Conservation (phyloP, 2,797 vertebrate genomes). For the Cyclopterus lumpus region DNA sequence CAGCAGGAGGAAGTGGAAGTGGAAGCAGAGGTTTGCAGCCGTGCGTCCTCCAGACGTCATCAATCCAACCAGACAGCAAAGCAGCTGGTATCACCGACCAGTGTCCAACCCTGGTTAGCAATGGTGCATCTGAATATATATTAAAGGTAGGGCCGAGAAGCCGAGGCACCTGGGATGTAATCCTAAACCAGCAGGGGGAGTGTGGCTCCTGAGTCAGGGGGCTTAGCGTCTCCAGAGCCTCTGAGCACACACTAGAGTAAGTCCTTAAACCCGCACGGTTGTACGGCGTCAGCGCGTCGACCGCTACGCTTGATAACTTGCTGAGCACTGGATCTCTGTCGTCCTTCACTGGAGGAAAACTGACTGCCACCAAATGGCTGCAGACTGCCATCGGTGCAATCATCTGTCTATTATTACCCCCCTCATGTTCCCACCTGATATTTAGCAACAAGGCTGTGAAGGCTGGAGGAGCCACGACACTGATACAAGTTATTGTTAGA, state of each 20-base stretch:
- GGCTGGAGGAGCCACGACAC: conserved; percentile 10
- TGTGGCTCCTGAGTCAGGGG: conserved; percentile 22
- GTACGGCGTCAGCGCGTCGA: background rate
- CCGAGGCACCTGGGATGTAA: background rate
- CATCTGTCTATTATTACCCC: background rate
- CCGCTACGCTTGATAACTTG: background rate
- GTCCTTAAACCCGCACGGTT: conserved; percentile 10
- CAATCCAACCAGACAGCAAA: background rate
- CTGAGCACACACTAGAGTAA: conserved; percentile 14
- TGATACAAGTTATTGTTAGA: conserved; percentile 23
- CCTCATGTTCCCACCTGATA: conserved; percentile 18
- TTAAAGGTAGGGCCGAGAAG: background rate
- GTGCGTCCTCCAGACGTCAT: background rate
- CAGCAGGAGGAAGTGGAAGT: background rate
- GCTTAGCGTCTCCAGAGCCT: background rate
- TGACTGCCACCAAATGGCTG: background rate
- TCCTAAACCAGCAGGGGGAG: conserved; percentile 22
- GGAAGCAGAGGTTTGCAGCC: background rate
- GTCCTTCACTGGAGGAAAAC: background rate
- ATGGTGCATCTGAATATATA: background rate
- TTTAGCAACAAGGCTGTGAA: conserved; percentile 9
- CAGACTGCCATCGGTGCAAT: background rate
- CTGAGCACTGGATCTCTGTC: background rate
- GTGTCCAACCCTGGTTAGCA: background rate
- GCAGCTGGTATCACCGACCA: background rate